phyloP scores from a whole-genome alignment of 1,140 invertebrate genomes.

The Leucophenga varia region DNA sequence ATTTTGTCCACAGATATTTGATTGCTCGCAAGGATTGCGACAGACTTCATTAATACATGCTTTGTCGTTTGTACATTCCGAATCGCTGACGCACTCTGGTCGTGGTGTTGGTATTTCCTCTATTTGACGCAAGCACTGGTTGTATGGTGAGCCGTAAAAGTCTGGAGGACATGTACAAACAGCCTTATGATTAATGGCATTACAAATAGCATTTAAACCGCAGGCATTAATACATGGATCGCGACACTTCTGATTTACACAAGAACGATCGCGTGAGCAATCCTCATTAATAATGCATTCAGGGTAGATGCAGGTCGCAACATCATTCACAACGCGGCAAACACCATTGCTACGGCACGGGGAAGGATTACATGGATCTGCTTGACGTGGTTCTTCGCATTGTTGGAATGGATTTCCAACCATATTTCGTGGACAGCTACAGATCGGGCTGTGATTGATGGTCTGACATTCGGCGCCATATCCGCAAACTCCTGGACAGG shows the following conservation, averaged over 20 bases:
- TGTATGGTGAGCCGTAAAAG: constrained; percentile 77
- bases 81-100: constrained; percentile 77
- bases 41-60: constrained; percentile 80
- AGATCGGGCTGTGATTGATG: constrained; percentile 76
- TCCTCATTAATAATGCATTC: constrained; percentile 84
- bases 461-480: constrained; percentile 64
- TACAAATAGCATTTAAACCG: constrained; percentile 83
- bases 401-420: constrained; percentile 77
- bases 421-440: constrained; percentile 64
- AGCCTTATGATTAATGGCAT: constrained; percentile 77
- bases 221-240: constrained; percentile 81
- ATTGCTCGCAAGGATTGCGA: constrained; percentile 71
- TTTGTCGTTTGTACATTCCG: constrained; percentile 81
- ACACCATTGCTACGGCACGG: constrained; percentile 79
- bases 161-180: constrained; percentile 78
- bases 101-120: constrained; percentile 59
- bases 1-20: constrained; percentile 75
- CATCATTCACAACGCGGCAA: constrained; percentile 70
- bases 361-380: constrained; percentile 73
- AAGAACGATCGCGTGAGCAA: constrained; percentile 77
- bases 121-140: constrained; percentile 66
- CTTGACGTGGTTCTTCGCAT: constrained; percentile 59
- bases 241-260: constrained; percentile 76
- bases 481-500: constrained; percentile 71
- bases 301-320: constrained; percentile 76